Conservation (phyloP, 1,140 invertebrate genomes). For the Asobara japonica region DNA sequence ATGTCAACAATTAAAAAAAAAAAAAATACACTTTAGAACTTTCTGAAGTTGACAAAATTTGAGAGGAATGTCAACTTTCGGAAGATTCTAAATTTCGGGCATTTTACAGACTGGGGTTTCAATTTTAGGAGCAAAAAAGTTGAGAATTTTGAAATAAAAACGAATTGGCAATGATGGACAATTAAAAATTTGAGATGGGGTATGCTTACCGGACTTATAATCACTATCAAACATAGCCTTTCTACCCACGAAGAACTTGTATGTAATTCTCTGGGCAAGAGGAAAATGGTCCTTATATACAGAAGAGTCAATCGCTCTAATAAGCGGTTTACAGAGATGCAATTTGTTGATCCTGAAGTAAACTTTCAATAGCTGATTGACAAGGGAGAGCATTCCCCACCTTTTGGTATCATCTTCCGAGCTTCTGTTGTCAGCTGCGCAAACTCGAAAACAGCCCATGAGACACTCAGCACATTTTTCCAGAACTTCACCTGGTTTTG, state of each 20-base stretch:
- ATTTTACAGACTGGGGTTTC: too few species aligned
- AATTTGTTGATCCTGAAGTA: constrained; percentile 98
- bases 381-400: constrained; percentile 94
- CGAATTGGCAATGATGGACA: neutral
- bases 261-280: constrained; percentile 89
- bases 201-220: constrained; percentile 78
- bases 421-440: constrained; percentile 88
- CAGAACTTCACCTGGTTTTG: constrained; percentile 79
- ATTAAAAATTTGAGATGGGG: constrained; percentile 12
- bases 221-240: constrained; percentile 99
- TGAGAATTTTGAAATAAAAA: too few species aligned
- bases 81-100: too few species aligned
- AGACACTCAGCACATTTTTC: constrained; percentile 95
- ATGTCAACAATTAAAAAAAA: too few species aligned
- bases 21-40: too few species aligned
- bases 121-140: too few species aligned
- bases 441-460: constrained; percentile 94
- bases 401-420: constrained; percentile 91
- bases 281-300: constrained; percentile 89
- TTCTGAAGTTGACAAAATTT: too few species aligned
- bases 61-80: too few species aligned
- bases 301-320: constrained; percentile 93
- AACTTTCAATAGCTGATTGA: constrained; percentile 97
- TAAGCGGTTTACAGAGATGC: constrained; percentile 95
- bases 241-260: constrained; percentile 95